Evolutionary conservation across 2,113 vertebrate species (phyloP), one percentile per base, ranked within the genome.

Genomic region (Egretta garzetta): DNA sequence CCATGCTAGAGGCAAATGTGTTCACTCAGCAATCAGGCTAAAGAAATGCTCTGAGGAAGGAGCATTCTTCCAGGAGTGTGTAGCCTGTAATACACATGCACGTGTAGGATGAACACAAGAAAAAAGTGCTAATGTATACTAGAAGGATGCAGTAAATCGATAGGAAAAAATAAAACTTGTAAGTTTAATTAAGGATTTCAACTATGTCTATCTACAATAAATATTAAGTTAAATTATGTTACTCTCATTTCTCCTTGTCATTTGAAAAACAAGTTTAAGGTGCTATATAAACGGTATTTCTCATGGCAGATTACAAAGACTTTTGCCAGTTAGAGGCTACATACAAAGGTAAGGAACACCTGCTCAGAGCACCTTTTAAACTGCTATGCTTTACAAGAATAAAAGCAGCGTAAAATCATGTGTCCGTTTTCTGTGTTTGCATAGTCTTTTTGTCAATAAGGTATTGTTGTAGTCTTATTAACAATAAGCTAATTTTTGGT

Each of bases 81-180:
- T 19, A 12, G 4, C 12, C 30, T 72, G 43, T 13, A 59, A 76
- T 19, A 35, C 13, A 39, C 5, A 16, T 9, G 6, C 8, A 52
- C 0, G 0, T 24, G 27, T 3, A 71, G 53, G 8, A 30, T 19
- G 0, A 60, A 24, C 10, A 19, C 24, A 2, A 81, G 7, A 33
- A 47, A 52, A 62, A 62, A 6, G 1, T 18, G 11, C 9, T 30
- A 11, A 3, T 86, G 3, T 35, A 67, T 8, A 67, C 2, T 24
- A 50, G 63, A 87, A 79, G 10, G 4, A 71, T 43, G 53, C n/a
- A 19, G 6, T 6, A 71, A 30, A 8, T n/a, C 15, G 10, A 26
- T 7, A 67, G 10, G 6, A 28, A 47, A 79, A 47, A 53, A n/a
- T 13, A 50, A 9, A 5, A 21, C 8, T 14, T 66, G 1, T 6